Evolutionary conservation across 53 echinoderm and acorn worm species (phyloP), one percentile per base, ranked within the genome.

Genomic region (Echinarachnius parma): DNA sequence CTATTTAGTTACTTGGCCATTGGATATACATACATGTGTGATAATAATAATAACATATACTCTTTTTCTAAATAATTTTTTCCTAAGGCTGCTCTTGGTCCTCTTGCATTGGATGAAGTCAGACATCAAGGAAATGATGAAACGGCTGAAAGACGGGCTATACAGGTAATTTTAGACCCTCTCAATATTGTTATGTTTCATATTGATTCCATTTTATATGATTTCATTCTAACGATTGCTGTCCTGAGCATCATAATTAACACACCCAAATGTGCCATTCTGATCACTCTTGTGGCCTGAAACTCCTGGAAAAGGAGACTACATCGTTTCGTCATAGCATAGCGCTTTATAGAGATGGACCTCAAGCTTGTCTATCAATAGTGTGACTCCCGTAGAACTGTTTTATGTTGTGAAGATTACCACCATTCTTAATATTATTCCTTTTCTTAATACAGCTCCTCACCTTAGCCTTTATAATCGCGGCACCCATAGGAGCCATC

Each of bases 401-500:
- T n/a, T n/a, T n/a, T n/a, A n/a, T n/a, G n/a, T n/a, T n/a, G n/a
- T n/a, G n/a, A n/a, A n/a, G n/a, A n/a, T n/a, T n/a, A n/a, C n/a
- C n/a, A n/a, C n/a, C n/a, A n/a, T n/a, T n/a, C n/a, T n/a, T n/a
- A n/a, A n/a, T n/a, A n/a, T 39, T 39, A 9, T 39, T 31, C 15
- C 22, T 22, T 20, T 4, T 61, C 5, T 33, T 31, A 9, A 25
- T 59, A 26, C 66, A 95, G 96, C 50, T 95, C 9, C 66, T 95
- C 5, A 95, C 91, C 33, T 49, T 95, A 3, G 96, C 96, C 7
- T 91, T 95, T 61, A 61, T 95, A 0, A 61, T 95, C 21, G 91
- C 96, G 14, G 96, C 96, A 13, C 96, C 96, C 9, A 61, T 91
- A 10, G 96, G 96, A 28, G 96, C 96, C 19, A 78, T 91, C 46